These are phyloP conservation scores for Petrocephalus sullivani DNA, from an alignment of 2,797 vertebrate species.

Conservation along the genomic window DNA sequence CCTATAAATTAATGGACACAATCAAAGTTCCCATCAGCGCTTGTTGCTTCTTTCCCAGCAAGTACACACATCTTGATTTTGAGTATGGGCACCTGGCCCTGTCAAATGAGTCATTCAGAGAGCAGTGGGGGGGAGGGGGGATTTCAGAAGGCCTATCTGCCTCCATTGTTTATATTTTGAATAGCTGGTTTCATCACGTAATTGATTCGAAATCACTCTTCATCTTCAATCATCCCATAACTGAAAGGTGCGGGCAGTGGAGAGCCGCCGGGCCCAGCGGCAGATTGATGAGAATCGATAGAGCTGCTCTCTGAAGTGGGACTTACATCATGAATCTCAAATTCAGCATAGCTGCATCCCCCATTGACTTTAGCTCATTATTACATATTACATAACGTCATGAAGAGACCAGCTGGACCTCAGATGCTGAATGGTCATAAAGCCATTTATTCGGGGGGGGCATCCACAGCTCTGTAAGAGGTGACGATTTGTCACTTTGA, in stretches of 20 bases:
- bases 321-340: slow-evolving; percentile 46
- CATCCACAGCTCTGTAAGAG: background rate
- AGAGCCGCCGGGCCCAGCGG: slow-evolving; percentile 30
- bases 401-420: slow-evolving; percentile 52
- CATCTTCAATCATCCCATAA: background rate
- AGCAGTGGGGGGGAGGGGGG: background rate
- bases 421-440: slow-evolving; percentile 40
- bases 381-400: slow-evolving; percentile 42
- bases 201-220: slow-evolving; percentile 35
- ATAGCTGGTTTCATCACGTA: slow-evolving; percentile 22
- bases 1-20: background rate
- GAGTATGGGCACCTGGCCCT: background rate
- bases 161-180: slow-evolving; percentile 22
- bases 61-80: background rate
- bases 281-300: slow-evolving; percentile 49
- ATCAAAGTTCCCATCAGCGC: background rate
- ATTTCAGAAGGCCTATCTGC: background rate
- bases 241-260: slow-evolving; percentile 24
- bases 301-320: slow-evolving; percentile 35
- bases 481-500: background rate
- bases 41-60: background rate
- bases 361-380: slow-evolving; percentile 58
- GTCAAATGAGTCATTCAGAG: background rate
- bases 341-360: slow-evolving; percentile 45
- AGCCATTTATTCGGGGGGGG: background rate